These are phyloP conservation scores for Onthophagus taurus DNA, from an alignment of 1,140 invertebrate genomes.

Conservation along the genomic window DNA sequence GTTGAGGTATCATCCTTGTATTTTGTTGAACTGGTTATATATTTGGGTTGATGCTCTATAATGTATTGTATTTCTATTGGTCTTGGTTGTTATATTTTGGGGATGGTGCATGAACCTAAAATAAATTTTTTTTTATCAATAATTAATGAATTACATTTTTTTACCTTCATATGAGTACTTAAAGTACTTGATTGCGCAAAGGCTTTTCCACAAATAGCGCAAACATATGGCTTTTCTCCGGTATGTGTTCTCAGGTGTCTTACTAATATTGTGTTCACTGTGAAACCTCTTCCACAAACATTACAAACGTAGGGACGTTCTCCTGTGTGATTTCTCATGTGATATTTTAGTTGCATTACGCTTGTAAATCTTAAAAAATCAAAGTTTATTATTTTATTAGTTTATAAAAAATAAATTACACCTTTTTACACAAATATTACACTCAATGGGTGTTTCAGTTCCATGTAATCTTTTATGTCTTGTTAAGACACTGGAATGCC, in stretches of 20 bases:
- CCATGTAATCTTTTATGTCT: slow-evolving; percentile 53
- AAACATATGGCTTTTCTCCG: slow-evolving; percentile 48
- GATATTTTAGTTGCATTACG: slow-evolving; percentile 44
- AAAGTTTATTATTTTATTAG: not conserved
- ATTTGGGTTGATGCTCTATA: no score
- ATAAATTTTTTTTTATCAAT: no score
- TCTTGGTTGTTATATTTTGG: slow-evolving; percentile 28
- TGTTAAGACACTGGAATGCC: slow-evolving; percentile 39
- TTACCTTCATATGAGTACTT: slow-evolving; percentile 29
- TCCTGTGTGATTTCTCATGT: slow-evolving; percentile 51
- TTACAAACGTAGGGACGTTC: slow-evolving; percentile 55
- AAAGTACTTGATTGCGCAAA: slow-evolving; percentile 37
- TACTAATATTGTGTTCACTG: slow-evolving; percentile 40
- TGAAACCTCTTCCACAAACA: slow-evolving; percentile 49
- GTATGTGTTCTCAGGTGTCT: slow-evolving; percentile 44
- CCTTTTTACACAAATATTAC: no score
- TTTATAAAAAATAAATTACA: not conserved
- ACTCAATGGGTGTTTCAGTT: slow-evolving; percentile 46
- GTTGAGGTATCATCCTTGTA: slow-evolving; percentile 1
- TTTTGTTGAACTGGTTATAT: slow-evolving; percentile 14
- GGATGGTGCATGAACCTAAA: slow-evolving; percentile 27
- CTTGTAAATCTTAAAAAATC: slow-evolving; percentile 33
- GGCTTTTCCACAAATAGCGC: slow-evolving; percentile 44
- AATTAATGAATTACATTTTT: no score
- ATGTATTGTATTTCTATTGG: no score